These are phyloP conservation scores for Polymixis lichenea DNA, from an alignment of 2,888 invertebrate genomes.

Conservation along the genomic window DNA sequence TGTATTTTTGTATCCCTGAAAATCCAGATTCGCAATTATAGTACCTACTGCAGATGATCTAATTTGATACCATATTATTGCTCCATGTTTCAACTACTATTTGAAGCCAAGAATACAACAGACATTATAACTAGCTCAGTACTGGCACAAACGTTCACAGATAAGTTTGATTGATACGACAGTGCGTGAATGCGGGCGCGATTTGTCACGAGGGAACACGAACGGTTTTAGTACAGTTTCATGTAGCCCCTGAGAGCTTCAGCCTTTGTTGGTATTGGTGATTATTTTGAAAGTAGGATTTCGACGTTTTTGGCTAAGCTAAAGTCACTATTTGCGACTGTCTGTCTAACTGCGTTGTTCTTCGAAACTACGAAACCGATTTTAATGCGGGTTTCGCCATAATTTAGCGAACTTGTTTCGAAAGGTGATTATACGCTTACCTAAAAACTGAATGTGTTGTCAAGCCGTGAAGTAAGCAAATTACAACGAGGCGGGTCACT, in stretches of 20 bases:
- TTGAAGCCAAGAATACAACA: slow-evolving; percentile 14
- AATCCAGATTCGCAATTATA: not conserved
- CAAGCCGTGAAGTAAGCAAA: not conserved
- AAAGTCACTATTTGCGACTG: not conserved
- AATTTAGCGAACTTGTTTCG: too few relatives aligned
- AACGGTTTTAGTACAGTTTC: slow-evolving; percentile 54
- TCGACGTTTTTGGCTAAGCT: not conserved
- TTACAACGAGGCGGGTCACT: not conserved
- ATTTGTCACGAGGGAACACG: slow-evolving; percentile 54
- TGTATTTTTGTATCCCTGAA: not conserved
- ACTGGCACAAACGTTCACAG: slow-evolving; percentile 25
- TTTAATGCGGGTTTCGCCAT: too few relatives aligned
- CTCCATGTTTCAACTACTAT: not conserved
- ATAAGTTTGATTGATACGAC: slow-evolving; percentile 58
- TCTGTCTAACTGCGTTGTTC: not conserved
- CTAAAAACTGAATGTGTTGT: not conserved
- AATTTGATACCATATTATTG: not conserved
- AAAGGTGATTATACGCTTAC: too few relatives aligned
- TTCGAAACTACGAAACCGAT: not conserved
- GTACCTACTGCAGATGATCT: not conserved
- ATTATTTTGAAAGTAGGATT: slow-evolving; percentile 25
- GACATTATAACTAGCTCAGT: slow-evolving; percentile 24
- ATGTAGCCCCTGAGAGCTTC: slow-evolving; percentile 47
- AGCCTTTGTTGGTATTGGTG: slow-evolving; percentile 22
- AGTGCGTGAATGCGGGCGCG: slow-evolving; percentile 54